phyloP scores from a whole-genome alignment of 2,797 vertebrate species.

The Valencia hispanica region DNA sequence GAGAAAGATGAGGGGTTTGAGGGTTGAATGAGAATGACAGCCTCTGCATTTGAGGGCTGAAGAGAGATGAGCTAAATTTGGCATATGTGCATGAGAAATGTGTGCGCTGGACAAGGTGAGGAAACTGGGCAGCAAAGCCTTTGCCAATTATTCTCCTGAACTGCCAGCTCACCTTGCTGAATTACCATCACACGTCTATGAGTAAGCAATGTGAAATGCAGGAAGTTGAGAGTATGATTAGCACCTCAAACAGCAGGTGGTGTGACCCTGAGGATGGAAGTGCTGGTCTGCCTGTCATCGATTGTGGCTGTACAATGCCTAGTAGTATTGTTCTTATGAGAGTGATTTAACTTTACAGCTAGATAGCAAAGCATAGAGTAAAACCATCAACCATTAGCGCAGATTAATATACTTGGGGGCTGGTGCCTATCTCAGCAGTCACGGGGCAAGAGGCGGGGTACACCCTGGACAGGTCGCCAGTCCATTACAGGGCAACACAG shows the following conservation, averaged over 20 bases:
- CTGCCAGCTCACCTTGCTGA: slow-evolving; percentile 40
- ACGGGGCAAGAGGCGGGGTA: too few relatives aligned
- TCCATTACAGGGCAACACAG: too few relatives aligned
- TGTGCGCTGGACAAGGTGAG: slow-evolving; percentile 42
- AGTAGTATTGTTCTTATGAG: not conserved
- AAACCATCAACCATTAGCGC: not conserved
- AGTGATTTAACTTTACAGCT: not conserved
- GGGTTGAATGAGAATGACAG: slow-evolving; percentile 38
- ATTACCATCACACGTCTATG: slow-evolving; percentile 31
- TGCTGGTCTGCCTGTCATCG: not conserved
- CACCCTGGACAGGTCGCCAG: too few relatives aligned
- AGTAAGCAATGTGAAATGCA: slow-evolving; percentile 27
- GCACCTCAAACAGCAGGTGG: not conserved
- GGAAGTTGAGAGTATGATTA: slow-evolving; percentile 31
- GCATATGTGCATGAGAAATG: slow-evolving; percentile 25
- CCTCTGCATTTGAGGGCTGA: slow-evolving; percentile 39
- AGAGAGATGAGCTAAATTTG: slow-evolving; percentile 52
- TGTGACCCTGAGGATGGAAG: not conserved
- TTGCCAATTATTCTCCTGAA: slow-evolving; percentile 50
- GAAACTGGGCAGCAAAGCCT: slow-evolving; percentile 17
- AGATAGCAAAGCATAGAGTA: not conserved
- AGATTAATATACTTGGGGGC: too few relatives aligned
- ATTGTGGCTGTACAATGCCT: not conserved
- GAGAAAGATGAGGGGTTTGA: not conserved
- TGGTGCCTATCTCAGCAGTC: too few relatives aligned